Base-by-base conservation (phyloP, 2,888 invertebrate species). In the Tetrapedia diversipes region DNA sequence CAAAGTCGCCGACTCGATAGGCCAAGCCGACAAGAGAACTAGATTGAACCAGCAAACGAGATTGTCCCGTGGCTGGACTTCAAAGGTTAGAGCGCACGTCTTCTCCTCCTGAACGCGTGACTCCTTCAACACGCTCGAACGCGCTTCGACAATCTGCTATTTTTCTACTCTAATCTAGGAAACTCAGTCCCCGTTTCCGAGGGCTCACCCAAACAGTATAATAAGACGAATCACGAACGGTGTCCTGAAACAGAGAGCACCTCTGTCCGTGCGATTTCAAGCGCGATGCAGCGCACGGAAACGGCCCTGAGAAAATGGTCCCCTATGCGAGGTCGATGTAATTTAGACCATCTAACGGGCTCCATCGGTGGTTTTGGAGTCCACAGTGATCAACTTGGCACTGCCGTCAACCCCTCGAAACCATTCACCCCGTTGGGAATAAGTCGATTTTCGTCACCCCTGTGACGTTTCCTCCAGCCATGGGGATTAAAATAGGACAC, bases 111-210 rank as follows among this genome's bases (percentile, higher is more conserved):
- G 32, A 45, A 7, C 53, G 54, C 11, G 37, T 49, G 32, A 32
- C 22, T 14, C 19, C n/a, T n/a, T n/a, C n/a, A n/a, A n/a, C n/a
- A 3, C 1, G n/a, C 8, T 68, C 27, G 47, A 34, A 61, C 47
- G 47, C 70, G 47, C 70, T 60, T 64, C 60, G 78, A 81, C 73
- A 57, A 81, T 81, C 77, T 83, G 37, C 82, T 80, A 82, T 82
- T 82, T 82, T 80, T 82, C 66, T 82, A 82, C 77, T 63, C 39
- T 54, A 41, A 56, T 22, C 56, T 68, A 74, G 67, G n/a, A 14
- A 43, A 49, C 51, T 4, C 24, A 19, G 16, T 37, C 71, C 54
- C 57, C 8, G 34, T 22, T 19, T 22, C n/a, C 2, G n/a, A 45
- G 43, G 45, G 10, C 24, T 56, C 16, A n/a, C 54, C 54, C 4